Evolutionary conservation across 1,140 invertebrate genomes (phyloP).

Genomic region (Ptiloglossa arizonensis): DNA sequence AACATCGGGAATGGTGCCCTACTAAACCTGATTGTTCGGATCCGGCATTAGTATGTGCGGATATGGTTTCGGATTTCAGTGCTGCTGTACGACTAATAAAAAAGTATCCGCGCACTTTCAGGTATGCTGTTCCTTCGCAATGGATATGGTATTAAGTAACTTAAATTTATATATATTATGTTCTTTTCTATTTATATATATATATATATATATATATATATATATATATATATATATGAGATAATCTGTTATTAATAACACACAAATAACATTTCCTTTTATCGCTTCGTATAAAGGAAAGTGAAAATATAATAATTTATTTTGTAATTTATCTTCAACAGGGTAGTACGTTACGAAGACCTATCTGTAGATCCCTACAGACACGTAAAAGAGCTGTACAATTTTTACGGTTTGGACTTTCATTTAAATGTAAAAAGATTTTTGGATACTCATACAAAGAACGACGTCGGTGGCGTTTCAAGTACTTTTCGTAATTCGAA

Average conservation of each 20-base stretch:
- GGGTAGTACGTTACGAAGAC: constrained; percentile 92
- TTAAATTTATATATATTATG: too few relatives aligned
- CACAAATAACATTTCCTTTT: not conserved
- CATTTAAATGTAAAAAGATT: constrained; percentile 87
- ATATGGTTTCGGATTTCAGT: constrained; percentile 91
- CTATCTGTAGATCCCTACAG: constrained; percentile 89
- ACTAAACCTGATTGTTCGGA: constrained; percentile 91
- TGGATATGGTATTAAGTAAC: not conserved
- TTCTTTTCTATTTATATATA: too few relatives aligned
- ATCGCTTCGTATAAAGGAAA: too few relatives aligned
- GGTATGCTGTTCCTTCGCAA: constrained; percentile 78
- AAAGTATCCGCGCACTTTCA: constrained; percentile 87
- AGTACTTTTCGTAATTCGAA: constrained; percentile 92
- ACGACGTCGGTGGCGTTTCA: constrained; percentile 89
- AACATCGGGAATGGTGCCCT: constrained; percentile 92
- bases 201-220: too few relatives aligned
- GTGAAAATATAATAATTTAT: too few relatives aligned
- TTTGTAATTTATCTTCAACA: constrained; percentile 79
- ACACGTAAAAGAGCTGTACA: constrained; percentile 87
- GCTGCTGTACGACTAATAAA: constrained; percentile 87
- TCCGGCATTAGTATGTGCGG: constrained; percentile 88
- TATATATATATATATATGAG: too few relatives aligned
- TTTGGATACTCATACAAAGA: constrained; percentile 90
- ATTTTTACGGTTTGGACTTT: constrained; percentile 89
- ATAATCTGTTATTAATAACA: not conserved